Percentiles rank a stretch among this genome's conserved stretches.
phyloP scores from a whole-genome alignment of 2,797 vertebrate species.

The Nyctalus aviator region DNA sequence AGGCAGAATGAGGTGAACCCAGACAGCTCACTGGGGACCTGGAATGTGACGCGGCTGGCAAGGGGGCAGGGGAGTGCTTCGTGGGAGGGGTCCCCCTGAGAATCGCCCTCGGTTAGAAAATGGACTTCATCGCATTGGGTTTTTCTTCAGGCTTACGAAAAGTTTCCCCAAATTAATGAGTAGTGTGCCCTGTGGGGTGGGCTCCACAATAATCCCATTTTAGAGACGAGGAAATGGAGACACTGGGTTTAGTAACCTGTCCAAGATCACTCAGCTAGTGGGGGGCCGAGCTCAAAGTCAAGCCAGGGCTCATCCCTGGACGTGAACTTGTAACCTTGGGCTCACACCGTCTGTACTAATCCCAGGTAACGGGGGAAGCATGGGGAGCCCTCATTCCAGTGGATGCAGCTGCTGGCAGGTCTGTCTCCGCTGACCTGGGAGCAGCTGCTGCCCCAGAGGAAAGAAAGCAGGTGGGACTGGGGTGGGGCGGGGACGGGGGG shows the following conservation, averaged over 20 bases:
- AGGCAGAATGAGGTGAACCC: background rate
- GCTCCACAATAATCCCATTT: background rate
- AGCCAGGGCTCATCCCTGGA: too few relatives aligned
- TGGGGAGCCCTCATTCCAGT: background rate
- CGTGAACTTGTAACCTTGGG: accelerated
- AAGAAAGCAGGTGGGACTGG: background rate
- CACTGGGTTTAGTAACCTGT: background rate
- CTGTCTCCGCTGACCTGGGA: background rate
- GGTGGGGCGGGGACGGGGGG: background rate
- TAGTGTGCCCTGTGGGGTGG: background rate
- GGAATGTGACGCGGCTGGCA: background rate
- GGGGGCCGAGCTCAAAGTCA: background rate
- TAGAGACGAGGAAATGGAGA: background rate
- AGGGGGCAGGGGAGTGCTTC: background rate
- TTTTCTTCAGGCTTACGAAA: conserved; percentile 35
- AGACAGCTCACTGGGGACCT: accelerated
- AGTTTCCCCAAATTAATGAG: background rate
- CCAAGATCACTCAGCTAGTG: background rate
- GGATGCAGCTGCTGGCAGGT: background rate
- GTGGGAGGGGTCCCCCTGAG: background rate
- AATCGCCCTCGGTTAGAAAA: background rate
- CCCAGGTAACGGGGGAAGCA: background rate
- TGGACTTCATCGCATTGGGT: background rate
- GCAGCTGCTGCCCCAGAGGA: background rate
- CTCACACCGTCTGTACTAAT: background rate